These are phyloP conservation scores for Anneissia japonica DNA, from an alignment of 35 echinoderm and acorn worm genomes.

Conservation along the genomic window DNA sequence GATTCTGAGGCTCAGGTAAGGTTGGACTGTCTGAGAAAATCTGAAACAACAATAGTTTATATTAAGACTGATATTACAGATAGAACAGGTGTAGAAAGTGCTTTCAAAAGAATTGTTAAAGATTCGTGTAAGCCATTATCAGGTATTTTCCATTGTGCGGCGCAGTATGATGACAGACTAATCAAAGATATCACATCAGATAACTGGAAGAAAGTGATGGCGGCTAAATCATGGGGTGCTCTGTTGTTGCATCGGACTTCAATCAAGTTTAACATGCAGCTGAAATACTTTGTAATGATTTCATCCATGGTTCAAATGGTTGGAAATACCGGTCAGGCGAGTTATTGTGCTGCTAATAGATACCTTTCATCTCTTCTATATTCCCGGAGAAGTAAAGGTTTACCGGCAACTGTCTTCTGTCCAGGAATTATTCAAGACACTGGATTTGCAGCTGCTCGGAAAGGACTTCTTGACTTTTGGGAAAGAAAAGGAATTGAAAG, in stretches of 20 bases:
- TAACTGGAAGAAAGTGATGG: constrained; percentile 30
- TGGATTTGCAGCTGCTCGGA: constrained; percentile 56
- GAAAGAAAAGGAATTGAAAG: constrained; percentile 25
- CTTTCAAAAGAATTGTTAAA: constrained; percentile 2
- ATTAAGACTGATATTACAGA: constrained; percentile 13
- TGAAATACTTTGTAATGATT: constrained; percentile 34
- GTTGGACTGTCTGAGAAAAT: not conserved
- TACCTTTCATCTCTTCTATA: constrained; percentile 26
- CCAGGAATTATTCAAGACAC: constrained; percentile 21
- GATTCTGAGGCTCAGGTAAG: not conserved
- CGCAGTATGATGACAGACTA: constrained; percentile 30
- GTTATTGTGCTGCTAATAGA: constrained; percentile 53
- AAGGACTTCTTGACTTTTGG: constrained; percentile 17
- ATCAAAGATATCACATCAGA: constrained; percentile 3
- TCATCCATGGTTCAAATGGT: constrained; percentile 44
- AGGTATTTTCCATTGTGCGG: constrained; percentile 63
- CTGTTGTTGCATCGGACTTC: constrained; percentile 49
- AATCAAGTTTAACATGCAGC: constrained; percentile 12
- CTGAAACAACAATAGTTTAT: not conserved
- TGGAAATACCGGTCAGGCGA: constrained; percentile 55
- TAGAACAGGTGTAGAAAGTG: not conserved
- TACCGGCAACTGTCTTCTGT: constrained; percentile 45
- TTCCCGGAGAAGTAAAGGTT: not conserved
- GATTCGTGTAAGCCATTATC: not conserved
- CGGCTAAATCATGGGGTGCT: constrained; percentile 49